Base-by-base conservation (phyloP, 2,797 vertebrate genomes). In the Helostoma temminkii region DNA sequence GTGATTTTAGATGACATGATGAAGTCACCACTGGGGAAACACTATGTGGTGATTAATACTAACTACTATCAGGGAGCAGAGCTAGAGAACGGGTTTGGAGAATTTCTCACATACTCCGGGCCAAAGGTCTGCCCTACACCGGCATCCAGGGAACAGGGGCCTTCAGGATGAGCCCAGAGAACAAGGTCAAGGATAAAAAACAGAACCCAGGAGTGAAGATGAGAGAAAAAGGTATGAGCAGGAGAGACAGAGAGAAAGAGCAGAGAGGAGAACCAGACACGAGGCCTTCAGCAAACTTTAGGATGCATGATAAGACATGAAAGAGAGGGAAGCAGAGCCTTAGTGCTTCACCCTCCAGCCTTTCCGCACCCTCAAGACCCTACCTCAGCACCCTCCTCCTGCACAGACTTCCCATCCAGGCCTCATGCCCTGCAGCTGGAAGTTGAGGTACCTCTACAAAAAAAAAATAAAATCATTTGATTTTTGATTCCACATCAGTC, bases 1-100 rank as follows among this genome's bases (percentile, higher is more conserved):
- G 62, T 71, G 67, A 64, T 83, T 83, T 74, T 64, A 63, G 81
- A 89, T 70, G 66, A 78, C 60, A 62, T 78, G 86, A 88, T 78
- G 67, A 88, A 89, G 84, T 83, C 84, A 81, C 1, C 61, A 53
- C 52, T 19, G 47, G 37, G 54, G 59, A 78, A 86, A 86, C 74
- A 75, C 67, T 50, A 53, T 10, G 34, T 9, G 24, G 67, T 66
- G 82, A 85, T 83, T 72, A 41, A 9, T 66, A 85, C 67, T 54
- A 45, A 53, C 54, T 80, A 45, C 52, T 63, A 52, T 67, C 10
- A 6, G 28, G 8, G 26, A 25, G 26, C 26, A 4, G 16, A 60
- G 45, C 4, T 2, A 9, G 9, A 0, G 4, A 5, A 9, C 0
- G 16, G 30, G 8, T 34, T 21, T 22, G 28, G 18, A 19, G 24